Conservation (phyloP, 2,797 vertebrate species). For the Fistularia commersonii region DNA sequence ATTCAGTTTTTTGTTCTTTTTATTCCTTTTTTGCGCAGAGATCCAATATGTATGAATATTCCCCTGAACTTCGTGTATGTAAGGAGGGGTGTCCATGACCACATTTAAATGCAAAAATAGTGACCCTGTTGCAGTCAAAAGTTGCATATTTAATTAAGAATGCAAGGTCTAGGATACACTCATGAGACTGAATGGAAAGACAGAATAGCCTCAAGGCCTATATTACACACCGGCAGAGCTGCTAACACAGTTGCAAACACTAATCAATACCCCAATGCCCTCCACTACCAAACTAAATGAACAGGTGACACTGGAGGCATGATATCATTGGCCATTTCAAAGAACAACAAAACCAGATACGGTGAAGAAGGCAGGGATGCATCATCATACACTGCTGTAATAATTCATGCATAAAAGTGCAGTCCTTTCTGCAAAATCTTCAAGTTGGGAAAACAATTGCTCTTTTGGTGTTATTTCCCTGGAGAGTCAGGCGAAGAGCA, state of each 20-base stretch:
- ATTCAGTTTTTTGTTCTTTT: conserved; percentile 84
- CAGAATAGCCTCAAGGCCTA: conserved; percentile 79
- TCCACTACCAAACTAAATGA: conserved; percentile 65
- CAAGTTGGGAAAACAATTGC: conserved; percentile 10
- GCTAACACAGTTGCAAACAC: conserved; percentile 82
- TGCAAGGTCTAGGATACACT: conserved; percentile 88
- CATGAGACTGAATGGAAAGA: conserved; percentile 79
- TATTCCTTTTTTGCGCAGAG: conserved; percentile 79
- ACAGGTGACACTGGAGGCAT: conserved; percentile 83
- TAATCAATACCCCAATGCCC: conserved; percentile 85
- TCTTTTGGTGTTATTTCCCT: conserved; percentile 21
- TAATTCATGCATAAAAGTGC: too few species aligned
- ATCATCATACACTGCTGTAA: too few species aligned
- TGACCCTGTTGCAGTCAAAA: conserved; percentile 90
- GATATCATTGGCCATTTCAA: conserved; percentile 84
- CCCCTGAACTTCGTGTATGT: conserved; percentile 58
- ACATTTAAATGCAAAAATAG: conserved; percentile 83
- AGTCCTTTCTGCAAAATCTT: conserved; percentile 1
- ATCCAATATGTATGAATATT: conserved; percentile 87
- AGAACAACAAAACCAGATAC: conserved; percentile 52
- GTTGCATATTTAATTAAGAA: conserved; percentile 97
- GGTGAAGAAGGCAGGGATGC: conserved; percentile 41
- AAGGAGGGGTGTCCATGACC: conserved; percentile 79
- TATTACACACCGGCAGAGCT: conserved; percentile 87
- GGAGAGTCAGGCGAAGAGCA: conserved; percentile 9